Percentiles rank a stretch among this genome's conserved stretches.
These are phyloP conservation scores for Cinara cedri DNA, from an alignment of 2,888 invertebrate species.

Conservation along the genomic window DNA sequence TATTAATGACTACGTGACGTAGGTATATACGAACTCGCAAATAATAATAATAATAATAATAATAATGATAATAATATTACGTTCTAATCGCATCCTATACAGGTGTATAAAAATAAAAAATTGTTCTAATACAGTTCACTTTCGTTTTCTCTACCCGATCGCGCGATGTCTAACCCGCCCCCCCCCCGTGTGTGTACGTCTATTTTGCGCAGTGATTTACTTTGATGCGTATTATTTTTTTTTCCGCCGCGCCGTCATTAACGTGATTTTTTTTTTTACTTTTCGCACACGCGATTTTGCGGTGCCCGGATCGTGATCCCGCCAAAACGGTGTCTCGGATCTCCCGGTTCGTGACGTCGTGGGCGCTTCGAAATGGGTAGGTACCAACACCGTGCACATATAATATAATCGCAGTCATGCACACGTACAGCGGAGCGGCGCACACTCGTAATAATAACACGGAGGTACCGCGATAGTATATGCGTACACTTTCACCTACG, in stretches of 20 bases:
- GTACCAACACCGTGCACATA: too few species aligned
- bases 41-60: not conserved
- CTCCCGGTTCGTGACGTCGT: slow-evolving; percentile 40
- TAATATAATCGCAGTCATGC: too few species aligned
- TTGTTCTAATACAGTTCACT: slow-evolving; percentile 39
- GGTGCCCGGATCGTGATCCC: slow-evolving; percentile 48
- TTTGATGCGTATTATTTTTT: slow-evolving; percentile 16
- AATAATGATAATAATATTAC: not conserved
- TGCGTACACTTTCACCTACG: slow-evolving; percentile 54
- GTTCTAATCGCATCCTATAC: slow-evolving; percentile 16
- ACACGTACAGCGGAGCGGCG: slow-evolving; percentile 12
- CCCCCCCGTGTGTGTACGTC: too few species aligned
- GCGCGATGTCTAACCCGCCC: too few species aligned
- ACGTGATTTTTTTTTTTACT: not conserved
- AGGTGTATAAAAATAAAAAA: not conserved
- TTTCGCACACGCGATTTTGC: slow-evolving; percentile 42
- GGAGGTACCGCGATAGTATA: too few species aligned
- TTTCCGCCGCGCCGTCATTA: slow-evolving; percentile 16
- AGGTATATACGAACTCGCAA: not conserved
- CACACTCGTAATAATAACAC: slow-evolving; percentile 13
- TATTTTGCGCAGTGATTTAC: slow-evolving; percentile 8
- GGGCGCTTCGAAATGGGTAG: slow-evolving; percentile 48
- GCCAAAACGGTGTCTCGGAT: slow-evolving; percentile 34
- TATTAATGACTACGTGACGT: not conserved
- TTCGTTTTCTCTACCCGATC: slow-evolving; percentile 35